phyloP scores from a whole-genome alignment of 2,797 vertebrate genomes.

The Scyliorhinus canicula region DNA sequence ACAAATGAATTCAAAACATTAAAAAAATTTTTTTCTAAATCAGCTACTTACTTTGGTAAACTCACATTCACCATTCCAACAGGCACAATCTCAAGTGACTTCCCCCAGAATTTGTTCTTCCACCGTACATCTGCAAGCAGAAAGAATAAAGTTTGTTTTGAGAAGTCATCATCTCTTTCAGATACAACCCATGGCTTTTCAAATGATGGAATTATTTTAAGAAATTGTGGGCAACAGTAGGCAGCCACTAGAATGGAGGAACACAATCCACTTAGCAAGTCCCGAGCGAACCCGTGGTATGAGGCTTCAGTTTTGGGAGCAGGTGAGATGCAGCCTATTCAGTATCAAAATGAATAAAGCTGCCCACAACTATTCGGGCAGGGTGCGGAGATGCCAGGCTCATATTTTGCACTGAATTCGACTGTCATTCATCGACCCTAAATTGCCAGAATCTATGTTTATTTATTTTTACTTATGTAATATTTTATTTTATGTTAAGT shows the following conservation, averaged over 20 bases:
- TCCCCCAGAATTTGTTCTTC: constrained; percentile 98
- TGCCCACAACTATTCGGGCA: neutral
- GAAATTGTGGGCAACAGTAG: neutral
- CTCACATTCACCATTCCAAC: constrained; percentile 82
- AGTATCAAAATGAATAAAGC: neutral
- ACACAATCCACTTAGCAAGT: neutral
- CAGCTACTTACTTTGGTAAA: constrained; percentile 66
- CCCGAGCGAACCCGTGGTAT: neutral
- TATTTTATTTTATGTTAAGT: too few relatives aligned
- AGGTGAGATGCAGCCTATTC: neutral
- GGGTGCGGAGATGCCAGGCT: neutral
- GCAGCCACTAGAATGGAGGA: neutral
- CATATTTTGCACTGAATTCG: neutral
- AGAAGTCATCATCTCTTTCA: neutral
- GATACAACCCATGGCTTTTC: neutral
- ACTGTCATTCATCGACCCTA: neutral
- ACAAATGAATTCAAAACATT: too few relatives aligned
- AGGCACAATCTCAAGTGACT: constrained; percentile 86
- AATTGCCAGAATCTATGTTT: neutral
- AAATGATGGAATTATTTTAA: neutral
- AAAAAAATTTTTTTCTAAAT: neutral
- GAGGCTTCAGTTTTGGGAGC: neutral
- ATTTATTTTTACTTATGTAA: too few relatives aligned
- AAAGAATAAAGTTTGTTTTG: neutral
- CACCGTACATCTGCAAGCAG: constrained; percentile 77